Evolutionary conservation across 1,140 invertebrate species (phyloP), one percentile per base, ranked within the genome.

Genomic region (Cylas formicarius): DNA sequence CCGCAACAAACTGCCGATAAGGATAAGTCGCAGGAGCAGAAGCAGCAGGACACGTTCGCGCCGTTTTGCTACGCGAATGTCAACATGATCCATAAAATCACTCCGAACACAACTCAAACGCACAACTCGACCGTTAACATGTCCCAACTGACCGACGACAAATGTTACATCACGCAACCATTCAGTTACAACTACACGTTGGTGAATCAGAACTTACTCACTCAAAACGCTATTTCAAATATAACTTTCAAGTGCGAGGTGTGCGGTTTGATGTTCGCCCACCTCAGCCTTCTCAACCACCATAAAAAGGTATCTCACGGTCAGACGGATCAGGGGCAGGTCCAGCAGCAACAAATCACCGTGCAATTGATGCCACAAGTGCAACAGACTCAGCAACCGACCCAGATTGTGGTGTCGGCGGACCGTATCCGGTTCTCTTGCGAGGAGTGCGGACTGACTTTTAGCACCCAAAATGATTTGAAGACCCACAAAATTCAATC

Each of bases 191-290:
- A 82, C 56, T 82, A 82, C 52, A 63, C 67, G 3, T 46, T 69
- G 21, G 64, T 69, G n/a, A 69, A 69, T 50, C 67, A 78, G 39
- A 80, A 80, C 75, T 76, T 77, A 48, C 65, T 77, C 39, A 72
- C 73, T 17, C 73, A 73, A 55, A 80, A 79, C 55, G 74, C 83
- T 31, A 84, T 85, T 54, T 81, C 78, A 13, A 82, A 83, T 55
- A 84, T 85, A 10, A 86, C 82, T 44, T 87, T 85, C 61, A 88
- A 88, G 67, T 89, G 86, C 65, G 86, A 89, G 66, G 80, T 87
- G 3, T 89, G 86, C 60, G 84, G 84, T 18, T 65, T 86, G 21
- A 84, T 86, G 67, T 89, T 89, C 62, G 78, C 78, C 2, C 84
- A 88, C 60, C 69, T 86, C 42, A 77, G 81, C 17, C 60, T 87